Base-by-base conservation (phyloP, 1,140 invertebrate species). In the Battus philenor region DNA sequence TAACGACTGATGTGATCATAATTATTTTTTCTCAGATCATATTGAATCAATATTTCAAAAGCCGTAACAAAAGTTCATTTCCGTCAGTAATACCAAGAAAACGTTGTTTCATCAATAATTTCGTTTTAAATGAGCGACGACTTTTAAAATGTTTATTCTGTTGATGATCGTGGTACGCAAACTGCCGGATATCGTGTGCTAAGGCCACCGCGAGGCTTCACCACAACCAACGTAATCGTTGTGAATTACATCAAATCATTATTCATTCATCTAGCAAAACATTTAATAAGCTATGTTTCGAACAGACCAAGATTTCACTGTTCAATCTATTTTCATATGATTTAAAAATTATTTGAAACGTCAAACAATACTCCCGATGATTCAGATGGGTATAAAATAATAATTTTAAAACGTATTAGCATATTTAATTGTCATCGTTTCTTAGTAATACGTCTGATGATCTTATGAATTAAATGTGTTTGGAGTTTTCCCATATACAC, bases 101-200 rank as follows among this genome's bases (percentile, higher is more conserved):
- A n/a, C n/a, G n/a, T 10, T 11, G 9, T 1, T 7, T 4, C 16
- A 20, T 29, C 7, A 7, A 41, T 29, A 27, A 10, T n/a, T 29
- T 20, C 18, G 18, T 36, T 12, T 22, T 20, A 36, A 36, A 20
- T 9, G 10, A 36, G 17, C 17, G 15, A 22, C 17, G 11, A 36
- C 16, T 10, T 5, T 18, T 34, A 34, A 10, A 10, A 17, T 11
- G 33, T 36, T 36, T 36, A 26, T 7, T 41, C 15, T 41, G 13
- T 29, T 16, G 33, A 44, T 43, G 44, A 22, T 44, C 38, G 24
- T 68, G 60, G 61, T 57, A 56, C 54, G 53, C 57, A 61, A 17
- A 44, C 44, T 60, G 67, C 71, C 73, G 80, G 80, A 81, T 74
- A 80, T 81, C 75, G 75, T 80, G 75, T 59, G 56, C 43, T 64